Conservation (phyloP, 2,797 vertebrate genomes). For the Chiloscyllium punctatum region DNA sequence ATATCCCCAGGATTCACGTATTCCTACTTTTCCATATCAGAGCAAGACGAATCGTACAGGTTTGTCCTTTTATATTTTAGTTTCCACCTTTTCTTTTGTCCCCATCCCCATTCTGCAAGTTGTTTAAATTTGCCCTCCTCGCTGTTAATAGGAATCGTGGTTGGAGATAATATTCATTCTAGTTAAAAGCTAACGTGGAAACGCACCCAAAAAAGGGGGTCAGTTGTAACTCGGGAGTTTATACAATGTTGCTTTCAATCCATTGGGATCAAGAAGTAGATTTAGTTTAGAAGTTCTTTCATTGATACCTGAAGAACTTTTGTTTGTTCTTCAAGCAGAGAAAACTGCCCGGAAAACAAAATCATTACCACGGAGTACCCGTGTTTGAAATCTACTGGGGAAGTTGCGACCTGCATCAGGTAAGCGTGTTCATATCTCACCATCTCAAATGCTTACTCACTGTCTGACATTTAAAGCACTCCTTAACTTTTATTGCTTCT, state of each 20-base stretch:
- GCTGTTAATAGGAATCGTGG: not conserved
- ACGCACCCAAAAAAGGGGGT: not conserved
- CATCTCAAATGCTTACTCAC: not conserved
- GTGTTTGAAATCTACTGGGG: conserved; percentile 79
- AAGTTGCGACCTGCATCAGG: conserved; percentile 88
- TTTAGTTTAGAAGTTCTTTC: not conserved
- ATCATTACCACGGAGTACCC: conserved; percentile 81
- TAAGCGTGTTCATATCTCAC: conserved; percentile 46
- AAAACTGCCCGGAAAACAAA: conserved; percentile 80
- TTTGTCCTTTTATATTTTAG: conserved; percentile 49
- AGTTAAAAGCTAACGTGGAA: not conserved
- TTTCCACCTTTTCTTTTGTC: not conserved
- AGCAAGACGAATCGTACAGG: conserved; percentile 73
- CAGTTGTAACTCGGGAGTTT: not conserved
- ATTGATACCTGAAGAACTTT: not conserved
- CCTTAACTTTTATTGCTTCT: not conserved
- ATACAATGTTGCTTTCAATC: not conserved
- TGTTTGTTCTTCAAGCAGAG: conserved; percentile 54
- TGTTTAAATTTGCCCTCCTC: not conserved
- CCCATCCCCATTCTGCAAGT: not conserved
- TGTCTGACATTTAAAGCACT: not conserved
- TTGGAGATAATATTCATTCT: not conserved
- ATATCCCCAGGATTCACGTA: conserved; percentile 66
- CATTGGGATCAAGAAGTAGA: not conserved
- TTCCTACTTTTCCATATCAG: conserved; percentile 70